Evolutionary conservation across 2,113 vertebrate species (phyloP), one percentile per base, ranked within the genome.

Genomic region (Hippocampus guttulatus): DNA sequence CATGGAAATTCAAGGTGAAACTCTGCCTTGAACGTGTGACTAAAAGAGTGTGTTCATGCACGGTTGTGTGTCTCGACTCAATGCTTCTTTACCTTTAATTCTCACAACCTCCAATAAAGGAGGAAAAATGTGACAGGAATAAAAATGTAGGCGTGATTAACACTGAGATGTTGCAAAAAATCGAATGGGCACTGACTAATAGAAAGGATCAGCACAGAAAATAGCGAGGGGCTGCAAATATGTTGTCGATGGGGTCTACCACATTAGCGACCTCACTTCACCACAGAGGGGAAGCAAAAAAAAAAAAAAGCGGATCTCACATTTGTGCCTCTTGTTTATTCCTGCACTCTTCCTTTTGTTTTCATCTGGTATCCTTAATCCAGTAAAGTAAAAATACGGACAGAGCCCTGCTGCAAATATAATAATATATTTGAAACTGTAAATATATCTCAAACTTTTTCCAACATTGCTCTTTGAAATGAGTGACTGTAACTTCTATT

Each of bases 191-290:
- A 69, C 16, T 71, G 76, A 86, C 80, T 80, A 76, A 82, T 78
- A 76, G 64, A 64, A 60, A 60, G 74, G 47, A 38, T 38, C 33
- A 8, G 20, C 70, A 43, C 69, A 47, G 73, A 82, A 79, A 88
- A 80, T 70, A 81, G 62, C 1, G 27, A 18, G 0, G 63, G 68
- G 43, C 69, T 49, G 11, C 57, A 80, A 64, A 74, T 71, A 76
- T 64, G 67, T 77, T 82, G 77, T 74, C 73, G 66, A 77, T 47
- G 41, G 69, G 82, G 79, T 85, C 81, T 63, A 71, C 66, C 74
- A 79, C 78, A 74, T 81, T 70, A 78, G 73, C 75, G 70, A 65
- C 73, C 57, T 68, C 75, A 75, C 74, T 79, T 84, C 76, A 68
- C 75, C 74, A 55, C 74, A 68, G 38, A 75, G 11, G 67, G 40